These are phyloP conservation scores for Orycteropus afer DNA, from an alignment of 2,113 vertebrate species.

Conservation along the genomic window DNA sequence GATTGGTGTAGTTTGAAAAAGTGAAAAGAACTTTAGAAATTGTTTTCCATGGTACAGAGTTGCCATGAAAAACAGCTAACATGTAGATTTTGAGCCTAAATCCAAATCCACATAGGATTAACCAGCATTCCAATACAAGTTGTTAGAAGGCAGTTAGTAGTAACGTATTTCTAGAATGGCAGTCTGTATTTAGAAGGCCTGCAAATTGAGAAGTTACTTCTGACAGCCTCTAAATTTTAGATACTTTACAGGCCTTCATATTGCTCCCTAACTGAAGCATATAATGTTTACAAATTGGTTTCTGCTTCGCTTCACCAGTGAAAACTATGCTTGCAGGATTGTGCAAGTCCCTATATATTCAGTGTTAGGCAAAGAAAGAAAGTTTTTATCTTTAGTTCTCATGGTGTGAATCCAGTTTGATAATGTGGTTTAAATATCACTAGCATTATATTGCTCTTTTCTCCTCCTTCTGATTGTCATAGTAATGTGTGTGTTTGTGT, in stretches of 20 bases:
- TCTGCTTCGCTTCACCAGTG: conserved; percentile 42
- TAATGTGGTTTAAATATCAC: not conserved
- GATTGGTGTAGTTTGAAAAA: conserved; percentile 16
- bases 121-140: not conserved
- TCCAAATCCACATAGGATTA: conserved; percentile 27
- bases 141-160: conserved; percentile 34
- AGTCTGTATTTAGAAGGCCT: conserved; percentile 11
- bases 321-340: not conserved
- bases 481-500: not conserved
- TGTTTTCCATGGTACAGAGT: conserved; percentile 13
- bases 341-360: not conserved
- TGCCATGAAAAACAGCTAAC: not conserved
- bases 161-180: not conserved
- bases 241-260: not conserved
- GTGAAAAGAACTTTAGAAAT: conserved; percentile 38
- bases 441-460: conserved; percentile 25
- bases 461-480: conserved; percentile 45
- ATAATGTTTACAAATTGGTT: not conserved
- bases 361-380: not conserved
- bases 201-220: not conserved
- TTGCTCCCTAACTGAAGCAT: not conserved
- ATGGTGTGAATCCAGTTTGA: conserved; percentile 21
- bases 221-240: conserved; percentile 18
- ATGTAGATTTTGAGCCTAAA: conserved; percentile 46
- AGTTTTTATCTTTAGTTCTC: conserved; percentile 8